A percentile compares a stretch with the other conserved stretches of the same genome.
Evolutionary conservation across 2,888 invertebrate genomes (phyloP).

Genomic region (Cheiracanthium punctorium): DNA sequence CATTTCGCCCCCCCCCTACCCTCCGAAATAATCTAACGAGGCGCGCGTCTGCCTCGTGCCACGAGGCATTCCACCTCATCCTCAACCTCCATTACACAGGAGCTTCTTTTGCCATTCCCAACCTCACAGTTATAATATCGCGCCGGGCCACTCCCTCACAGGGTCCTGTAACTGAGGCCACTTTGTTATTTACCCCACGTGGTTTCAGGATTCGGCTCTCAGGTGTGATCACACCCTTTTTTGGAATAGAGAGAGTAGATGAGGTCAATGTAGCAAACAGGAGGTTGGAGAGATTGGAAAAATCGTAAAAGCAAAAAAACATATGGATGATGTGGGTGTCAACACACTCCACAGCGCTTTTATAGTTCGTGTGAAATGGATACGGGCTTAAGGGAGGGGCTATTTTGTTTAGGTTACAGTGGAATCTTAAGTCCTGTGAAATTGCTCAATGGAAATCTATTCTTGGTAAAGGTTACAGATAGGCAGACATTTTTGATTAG

Average conservation of each 20-base stretch:
- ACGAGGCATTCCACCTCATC: slow-evolving; percentile 39
- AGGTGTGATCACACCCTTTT: neutral
- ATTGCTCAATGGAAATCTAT: no score
- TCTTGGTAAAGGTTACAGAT: no score
- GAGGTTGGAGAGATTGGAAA: neutral
- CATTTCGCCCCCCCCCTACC: slow-evolving; percentile 54
- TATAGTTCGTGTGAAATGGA: no score
- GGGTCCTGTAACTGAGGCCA: slow-evolving; percentile 8
- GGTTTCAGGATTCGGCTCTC: neutral
- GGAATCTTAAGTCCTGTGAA: no score
- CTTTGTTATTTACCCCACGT: slow-evolving; percentile 6
- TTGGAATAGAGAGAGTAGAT: neutral
- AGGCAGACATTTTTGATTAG: no score
- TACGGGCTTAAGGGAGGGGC: no score
- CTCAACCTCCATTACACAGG: slow-evolving; percentile 22
- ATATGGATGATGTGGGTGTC: neutral
- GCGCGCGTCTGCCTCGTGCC: slow-evolving; percentile 69
- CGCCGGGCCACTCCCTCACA: slow-evolving; percentile 4
- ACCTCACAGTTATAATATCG: slow-evolving; percentile 33
- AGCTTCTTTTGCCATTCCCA: slow-evolving; percentile 18
- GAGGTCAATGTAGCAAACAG: neutral
- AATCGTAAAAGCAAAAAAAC: neutral
- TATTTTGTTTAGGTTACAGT: no score
- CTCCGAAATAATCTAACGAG: slow-evolving; percentile 64
- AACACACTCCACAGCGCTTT: neutral